These are phyloP conservation scores for Anoura caudifer DNA, from an alignment of 2,113 vertebrate genomes.

Conservation along the genomic window DNA sequence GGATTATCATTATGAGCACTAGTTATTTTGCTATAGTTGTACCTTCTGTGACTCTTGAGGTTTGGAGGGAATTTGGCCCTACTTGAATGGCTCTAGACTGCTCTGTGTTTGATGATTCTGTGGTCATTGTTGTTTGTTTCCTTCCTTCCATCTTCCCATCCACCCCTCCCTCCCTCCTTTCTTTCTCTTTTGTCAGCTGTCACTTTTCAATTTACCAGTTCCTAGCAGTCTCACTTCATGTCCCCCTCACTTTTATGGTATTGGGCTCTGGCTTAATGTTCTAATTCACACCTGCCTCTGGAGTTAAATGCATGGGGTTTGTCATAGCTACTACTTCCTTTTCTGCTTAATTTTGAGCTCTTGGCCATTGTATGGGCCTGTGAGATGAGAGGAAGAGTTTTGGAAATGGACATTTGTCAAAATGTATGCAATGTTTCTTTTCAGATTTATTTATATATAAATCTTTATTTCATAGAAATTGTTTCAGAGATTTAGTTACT, in stretches of 20 bases:
- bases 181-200: not conserved
- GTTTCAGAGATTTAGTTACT: not conserved
- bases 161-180: not conserved
- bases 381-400: not conserved
- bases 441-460: not conserved
- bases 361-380: not conserved
- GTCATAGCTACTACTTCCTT: not conserved
- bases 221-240: not conserved
- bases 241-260: not conserved
- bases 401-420: not conserved
- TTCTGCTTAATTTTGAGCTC: constrained; percentile 12
- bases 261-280: not conserved
- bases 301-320: not conserved
- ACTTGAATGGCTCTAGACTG: not conserved
- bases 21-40: not conserved
- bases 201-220: not conserved
- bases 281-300: not conserved
- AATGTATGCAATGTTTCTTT: not conserved
- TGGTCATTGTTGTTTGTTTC: not conserved
- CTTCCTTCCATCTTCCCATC: not conserved
- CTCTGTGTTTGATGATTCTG: not conserved
- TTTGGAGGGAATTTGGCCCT: not conserved
- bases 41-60: not conserved
- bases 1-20: not conserved
- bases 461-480: not conserved